These are phyloP conservation scores for Himalopsyche phryganea DNA, from an alignment of 1,140 invertebrate species.

Conservation along the genomic window DNA sequence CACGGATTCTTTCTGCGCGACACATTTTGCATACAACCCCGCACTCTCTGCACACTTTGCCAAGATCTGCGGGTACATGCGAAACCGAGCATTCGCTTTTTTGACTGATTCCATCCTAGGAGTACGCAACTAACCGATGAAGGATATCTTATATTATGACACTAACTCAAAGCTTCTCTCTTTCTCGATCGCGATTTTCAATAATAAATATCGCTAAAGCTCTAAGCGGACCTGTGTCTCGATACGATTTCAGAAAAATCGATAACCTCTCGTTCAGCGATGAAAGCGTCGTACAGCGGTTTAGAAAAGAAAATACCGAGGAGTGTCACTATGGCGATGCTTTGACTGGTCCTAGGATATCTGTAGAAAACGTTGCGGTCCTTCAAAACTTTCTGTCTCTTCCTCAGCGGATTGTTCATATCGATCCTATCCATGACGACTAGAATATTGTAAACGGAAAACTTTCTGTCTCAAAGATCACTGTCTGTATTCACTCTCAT, in stretches of 20 bases:
- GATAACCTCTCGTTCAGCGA: constrained; percentile 36
- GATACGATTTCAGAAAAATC: constrained; percentile 42
- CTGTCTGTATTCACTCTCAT: background rate
- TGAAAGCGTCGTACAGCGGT: constrained; percentile 66
- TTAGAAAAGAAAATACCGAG: constrained; percentile 62
- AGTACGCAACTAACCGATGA: too few species aligned
- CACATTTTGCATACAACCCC: constrained; percentile 71
- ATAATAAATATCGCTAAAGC: too few species aligned
- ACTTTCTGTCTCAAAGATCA: constrained; percentile 1
- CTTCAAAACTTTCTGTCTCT: constrained; percentile 30
- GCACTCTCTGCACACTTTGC: constrained; percentile 67
- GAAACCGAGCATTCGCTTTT: constrained; percentile 67
- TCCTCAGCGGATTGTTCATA: background rate
- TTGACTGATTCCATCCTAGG: constrained; percentile 72
- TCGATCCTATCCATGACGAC: background rate
- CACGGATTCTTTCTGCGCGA: constrained; percentile 67
- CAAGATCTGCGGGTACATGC: constrained; percentile 69
- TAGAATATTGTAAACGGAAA: background rate
- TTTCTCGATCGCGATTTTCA: too few species aligned
- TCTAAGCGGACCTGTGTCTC: too few species aligned
- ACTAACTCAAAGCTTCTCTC: too few species aligned
- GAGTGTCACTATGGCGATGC: constrained; percentile 44
- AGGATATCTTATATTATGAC: too few species aligned
- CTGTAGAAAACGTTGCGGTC: constrained; percentile 46
- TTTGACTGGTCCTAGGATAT: constrained; percentile 50